Evolutionary conservation across 1,140 invertebrate species (phyloP), one percentile per base, ranked within the genome.

Genomic region (Ephestia elutella): DNA sequence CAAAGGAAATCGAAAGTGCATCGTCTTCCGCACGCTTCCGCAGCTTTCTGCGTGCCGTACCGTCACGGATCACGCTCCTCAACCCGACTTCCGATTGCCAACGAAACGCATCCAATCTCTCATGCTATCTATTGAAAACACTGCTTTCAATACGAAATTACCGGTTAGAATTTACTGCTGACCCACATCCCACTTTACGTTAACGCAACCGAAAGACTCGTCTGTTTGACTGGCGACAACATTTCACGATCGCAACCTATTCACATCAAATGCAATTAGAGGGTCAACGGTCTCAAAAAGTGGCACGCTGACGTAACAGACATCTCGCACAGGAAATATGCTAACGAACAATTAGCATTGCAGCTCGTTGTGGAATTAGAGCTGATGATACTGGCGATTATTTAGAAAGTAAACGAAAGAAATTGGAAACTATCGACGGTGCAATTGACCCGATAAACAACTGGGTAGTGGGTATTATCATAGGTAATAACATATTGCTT

Each of bases 341-440:
- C 61, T 70, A 71, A 73, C 56, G 50, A 65, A 65, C 57, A 68
- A 71, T 69, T 71, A 74, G 54, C 68, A 44, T 15, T 44, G 55
- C 21, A 54, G 65, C 56, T 60, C 10, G 50, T 57, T 57, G 62
- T 49, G 59, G 55, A 56, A 56, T 53, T 25, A 53, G 50, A 53
- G 21, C 50, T 53, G 20, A 53, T n/a, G n/a, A 51, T 62, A 57
- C 49, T 59, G 57, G 50, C 62, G 69, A 73, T 77, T 75, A 72
- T 70, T 64, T 78, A 82, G 80, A 85, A 86, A 82, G 82, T 78
- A 51, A 61, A 73, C 60, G 58, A 71, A 74, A 79, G 68, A 78
- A 77, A 70, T 74, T 65, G 59, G 70, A 76, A 67, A 75, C 66
- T 59, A 68, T 66, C 61, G 62, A 71, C 25, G 71, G 67, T 70